Conservation (phyloP, 2,113 vertebrate genomes). For the Rhea pennata region DNA sequence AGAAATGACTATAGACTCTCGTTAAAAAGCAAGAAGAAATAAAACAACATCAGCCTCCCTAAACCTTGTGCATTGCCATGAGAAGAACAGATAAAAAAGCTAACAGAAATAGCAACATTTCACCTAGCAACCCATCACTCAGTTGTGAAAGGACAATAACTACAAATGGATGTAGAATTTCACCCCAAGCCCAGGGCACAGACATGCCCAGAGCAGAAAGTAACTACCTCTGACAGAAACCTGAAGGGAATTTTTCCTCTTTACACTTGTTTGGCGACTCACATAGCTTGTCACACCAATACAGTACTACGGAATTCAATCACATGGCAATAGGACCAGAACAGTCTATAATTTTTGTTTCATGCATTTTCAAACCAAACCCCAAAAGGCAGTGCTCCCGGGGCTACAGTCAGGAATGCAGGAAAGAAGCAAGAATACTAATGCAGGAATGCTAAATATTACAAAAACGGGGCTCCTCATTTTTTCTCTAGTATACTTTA, state of each 20-base stretch:
- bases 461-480: not conserved
- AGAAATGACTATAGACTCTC: not conserved
- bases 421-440: not conserved
- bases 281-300: not conserved
- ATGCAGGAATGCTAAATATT: not conserved
- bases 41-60: not conserved
- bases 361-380: not conserved
- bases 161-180: not conserved
- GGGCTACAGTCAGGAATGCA: not conserved
- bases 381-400: not conserved
- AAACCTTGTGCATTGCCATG: not conserved
- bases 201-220: not conserved
- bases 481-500: not conserved
- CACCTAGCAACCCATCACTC: not conserved
- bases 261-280: not conserved
- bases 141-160: not conserved
- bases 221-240: not conserved
- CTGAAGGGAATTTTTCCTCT: not conserved
- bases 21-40: conserved; percentile 12
- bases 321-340: not conserved
- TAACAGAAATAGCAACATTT: not conserved
- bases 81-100: not conserved
- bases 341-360: not conserved
- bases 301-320: not conserved
- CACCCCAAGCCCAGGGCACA: not conserved